Evolutionary conservation across 2,113 vertebrate genomes (phyloP), one percentile per base, ranked within the genome.

Genomic region (Pholis gunnellus): DNA sequence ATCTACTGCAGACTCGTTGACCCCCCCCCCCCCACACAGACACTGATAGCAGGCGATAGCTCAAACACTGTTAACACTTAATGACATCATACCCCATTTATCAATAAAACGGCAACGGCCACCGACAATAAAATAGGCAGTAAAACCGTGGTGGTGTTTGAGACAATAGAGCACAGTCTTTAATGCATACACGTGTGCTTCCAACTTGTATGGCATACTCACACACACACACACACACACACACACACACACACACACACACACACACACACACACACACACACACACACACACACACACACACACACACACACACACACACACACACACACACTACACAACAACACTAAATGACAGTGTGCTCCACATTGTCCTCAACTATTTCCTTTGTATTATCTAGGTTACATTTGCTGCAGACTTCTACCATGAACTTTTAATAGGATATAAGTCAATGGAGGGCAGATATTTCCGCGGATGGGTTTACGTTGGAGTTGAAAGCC

Each of bases 1-100:
- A 86, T 80, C 54, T 75, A 1, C 59, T 54, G 52, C 77, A 88
- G 68, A 85, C 73, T 59, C 65, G 38, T 57, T 79, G 57, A 84
- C 36, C 44, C 22, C 15, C 15, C 14, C 15, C 46, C 46, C 15
- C 60, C 5, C 46, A 18, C 10, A 64, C 52, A 57, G 65, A 36
- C 64, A 70, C 65, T 36, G 82, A 85, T 52, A 83, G 40, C 44
- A 83, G 34, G 52, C 10, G 0, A 81, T 86, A 75, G 56, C 36
- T 66, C 66, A 78, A 61, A 78, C 18, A 69, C 9, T 31, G 22
- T 59, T 63, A 71, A 73, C n/a, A 29, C 36, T 10, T 57, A 60
- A 61, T 80, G 29, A 72, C 72, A 74, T 54, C 9, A 63, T 38
- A 42, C 1, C 20, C 5, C 10, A 42, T 73, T 42, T 34, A 85